phyloP scores from a whole-genome alignment of 2,113 vertebrate species.

The Pitta sordida region DNA sequence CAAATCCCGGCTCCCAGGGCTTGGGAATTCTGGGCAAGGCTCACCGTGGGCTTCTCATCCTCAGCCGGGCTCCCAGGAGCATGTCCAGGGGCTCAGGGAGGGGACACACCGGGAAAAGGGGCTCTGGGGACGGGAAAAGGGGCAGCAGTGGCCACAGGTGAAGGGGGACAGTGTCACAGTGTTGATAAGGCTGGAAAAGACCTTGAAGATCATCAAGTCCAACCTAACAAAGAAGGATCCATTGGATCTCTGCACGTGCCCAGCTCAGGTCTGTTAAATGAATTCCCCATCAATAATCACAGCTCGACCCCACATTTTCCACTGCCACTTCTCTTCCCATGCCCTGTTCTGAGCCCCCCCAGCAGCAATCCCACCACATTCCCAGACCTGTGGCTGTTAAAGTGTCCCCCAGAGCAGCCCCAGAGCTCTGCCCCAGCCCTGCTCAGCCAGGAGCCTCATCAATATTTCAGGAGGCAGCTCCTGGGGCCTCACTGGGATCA shows the following conservation, averaged over 20 bases:
- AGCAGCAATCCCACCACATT: rapidly evolving
- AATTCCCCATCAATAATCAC: neutral
- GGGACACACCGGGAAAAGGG: neutral
- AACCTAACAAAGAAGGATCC: neutral
- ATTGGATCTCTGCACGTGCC: neutral
- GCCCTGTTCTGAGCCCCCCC: neutral
- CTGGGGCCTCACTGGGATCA: neutral
- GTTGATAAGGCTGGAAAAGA: too few species aligned
- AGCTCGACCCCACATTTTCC: neutral
- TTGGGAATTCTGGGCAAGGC: neutral
- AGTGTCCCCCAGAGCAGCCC: neutral
- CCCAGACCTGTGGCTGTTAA: neutral
- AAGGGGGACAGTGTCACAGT: too few species aligned
- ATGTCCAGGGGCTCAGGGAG: neutral
- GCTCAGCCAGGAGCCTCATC: neutral
- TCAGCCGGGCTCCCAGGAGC: neutral
- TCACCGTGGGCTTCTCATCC: rapidly evolving
- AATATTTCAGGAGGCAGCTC: conserved; percentile 36
- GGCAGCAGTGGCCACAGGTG: neutral
- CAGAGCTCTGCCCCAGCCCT: rapidly evolving
- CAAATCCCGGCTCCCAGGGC: neutral
- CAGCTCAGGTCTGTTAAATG: neutral
- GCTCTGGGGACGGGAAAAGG: neutral
- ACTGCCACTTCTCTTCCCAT: neutral
- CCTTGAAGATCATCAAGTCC: too few species aligned